Evolutionary conservation across 2,888 invertebrate genomes (phyloP).

Genomic region (Leucania comma): DNA sequence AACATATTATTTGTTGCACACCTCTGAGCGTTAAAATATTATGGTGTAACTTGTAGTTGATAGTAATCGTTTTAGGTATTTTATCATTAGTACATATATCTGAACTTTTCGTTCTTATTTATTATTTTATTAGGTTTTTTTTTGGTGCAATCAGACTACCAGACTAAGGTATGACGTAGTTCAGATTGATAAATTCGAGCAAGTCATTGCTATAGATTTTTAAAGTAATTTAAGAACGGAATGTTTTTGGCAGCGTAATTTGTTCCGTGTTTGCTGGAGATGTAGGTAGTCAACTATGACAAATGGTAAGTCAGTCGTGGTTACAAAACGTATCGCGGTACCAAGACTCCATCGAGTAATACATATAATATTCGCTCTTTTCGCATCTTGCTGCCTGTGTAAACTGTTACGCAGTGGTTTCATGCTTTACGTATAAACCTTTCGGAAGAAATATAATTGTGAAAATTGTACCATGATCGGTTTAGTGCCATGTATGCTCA

Average conservation of each 20-base stretch:
- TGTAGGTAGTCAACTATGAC: slow-evolving; percentile 36
- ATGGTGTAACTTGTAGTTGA: no score
- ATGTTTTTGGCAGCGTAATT: slow-evolving; percentile 23
- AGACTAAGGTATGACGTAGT: slow-evolving; percentile 13
- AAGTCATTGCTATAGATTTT: slow-evolving; percentile 51
- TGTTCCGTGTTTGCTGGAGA: slow-evolving; percentile 27
- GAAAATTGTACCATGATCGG: neutral
- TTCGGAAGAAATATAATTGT: neutral
- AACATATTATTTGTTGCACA: no score
- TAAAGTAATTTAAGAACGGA: slow-evolving; percentile 27
- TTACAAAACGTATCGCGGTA: slow-evolving; percentile 1
- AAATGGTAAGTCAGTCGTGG: slow-evolving; percentile 3
- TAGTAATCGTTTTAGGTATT: no score
- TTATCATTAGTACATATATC: no score
- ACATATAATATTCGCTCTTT: neutral
- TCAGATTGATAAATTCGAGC: slow-evolving; percentile 23
- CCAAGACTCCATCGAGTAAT: neutral
- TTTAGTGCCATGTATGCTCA: no score
- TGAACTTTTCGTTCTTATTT: neutral
- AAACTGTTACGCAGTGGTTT: no score
- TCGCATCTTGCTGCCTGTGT: no score
- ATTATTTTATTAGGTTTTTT: neutral
- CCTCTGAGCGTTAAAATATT: no score
- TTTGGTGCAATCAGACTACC: neutral
- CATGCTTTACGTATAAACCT: no score